Percentiles rank a stretch among this genome's conserved stretches.
Evolutionary conservation across 1,140 invertebrate genomes (phyloP).

Genomic region (Brachionus sp.): DNA sequence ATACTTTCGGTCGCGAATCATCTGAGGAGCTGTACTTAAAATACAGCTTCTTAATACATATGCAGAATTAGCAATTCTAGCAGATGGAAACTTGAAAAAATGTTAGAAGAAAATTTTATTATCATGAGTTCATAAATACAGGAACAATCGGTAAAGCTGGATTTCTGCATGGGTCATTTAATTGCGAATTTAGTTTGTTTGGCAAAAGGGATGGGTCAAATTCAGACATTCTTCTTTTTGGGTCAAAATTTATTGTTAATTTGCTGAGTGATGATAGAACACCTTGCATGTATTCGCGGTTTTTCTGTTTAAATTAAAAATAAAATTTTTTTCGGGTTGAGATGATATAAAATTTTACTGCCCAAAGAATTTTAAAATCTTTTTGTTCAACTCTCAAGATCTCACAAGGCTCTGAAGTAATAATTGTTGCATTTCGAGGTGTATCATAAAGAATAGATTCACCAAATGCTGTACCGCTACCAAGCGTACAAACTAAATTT

Average conservation of each 20-base stretch:
- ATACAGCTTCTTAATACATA: slow-evolving; percentile 68
- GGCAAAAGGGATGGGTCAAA: slow-evolving; percentile 44
- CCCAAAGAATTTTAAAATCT: slow-evolving; percentile 73
- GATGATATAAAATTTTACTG: slow-evolving; percentile 63
- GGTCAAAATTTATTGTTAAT: slow-evolving; percentile 47
- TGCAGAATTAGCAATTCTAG: slow-evolving; percentile 29
- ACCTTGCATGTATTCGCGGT: slow-evolving; percentile 56
- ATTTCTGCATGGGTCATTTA: slow-evolving; percentile 41
- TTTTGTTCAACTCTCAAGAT: slow-evolving; percentile 70
- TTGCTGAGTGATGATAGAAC: slow-evolving; percentile 53
- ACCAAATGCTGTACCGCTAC: slow-evolving; percentile 73
- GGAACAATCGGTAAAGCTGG: slow-evolving; percentile 43
- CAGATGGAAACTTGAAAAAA: not conserved
- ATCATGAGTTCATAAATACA: not conserved
- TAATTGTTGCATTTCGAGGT: slow-evolving; percentile 69
- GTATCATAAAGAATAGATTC: slow-evolving; percentile 71
- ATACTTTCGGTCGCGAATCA: slow-evolving; percentile 66
- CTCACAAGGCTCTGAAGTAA: slow-evolving; percentile 72
- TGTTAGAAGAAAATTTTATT: not conserved
- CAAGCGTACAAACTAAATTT: slow-evolving; percentile 68
- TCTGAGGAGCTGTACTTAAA: slow-evolving; percentile 65
- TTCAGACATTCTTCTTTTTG: slow-evolving; percentile 39
- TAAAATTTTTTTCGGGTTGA: not conserved
- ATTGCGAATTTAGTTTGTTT: not conserved
- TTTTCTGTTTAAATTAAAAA: slow-evolving; percentile 50